These are phyloP conservation scores for Typhlichthys subterraneus DNA, from an alignment of 2,797 vertebrate species.

Conservation along the genomic window DNA sequence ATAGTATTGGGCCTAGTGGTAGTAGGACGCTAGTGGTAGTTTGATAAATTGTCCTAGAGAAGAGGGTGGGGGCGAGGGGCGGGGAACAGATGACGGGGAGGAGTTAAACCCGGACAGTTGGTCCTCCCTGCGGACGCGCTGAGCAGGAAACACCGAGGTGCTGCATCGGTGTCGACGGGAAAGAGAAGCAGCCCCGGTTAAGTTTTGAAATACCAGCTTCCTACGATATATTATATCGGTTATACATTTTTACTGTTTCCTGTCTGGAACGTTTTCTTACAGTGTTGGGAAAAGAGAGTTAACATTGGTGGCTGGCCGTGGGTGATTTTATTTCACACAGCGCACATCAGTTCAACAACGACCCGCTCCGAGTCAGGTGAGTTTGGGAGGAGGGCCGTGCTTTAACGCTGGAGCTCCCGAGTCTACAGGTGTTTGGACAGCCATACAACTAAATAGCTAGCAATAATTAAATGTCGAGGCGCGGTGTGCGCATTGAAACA, in stretches of 20 bases:
- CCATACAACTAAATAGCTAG: neutral
- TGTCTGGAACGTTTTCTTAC: neutral
- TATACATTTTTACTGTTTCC: slow-evolving; percentile 10
- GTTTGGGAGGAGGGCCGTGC: slow-evolving; percentile 58
- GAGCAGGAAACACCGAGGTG: slow-evolving; percentile 65
- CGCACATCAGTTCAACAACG: slow-evolving; percentile 55
- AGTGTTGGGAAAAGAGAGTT: slow-evolving; percentile 23
- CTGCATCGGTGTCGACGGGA: slow-evolving; percentile 34
- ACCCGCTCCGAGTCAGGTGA: slow-evolving; percentile 74
- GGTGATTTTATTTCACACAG: slow-evolving; percentile 43
- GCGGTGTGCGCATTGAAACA: too few relatives aligned
- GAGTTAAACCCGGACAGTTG: slow-evolving; percentile 68
- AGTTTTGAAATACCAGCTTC: neutral
- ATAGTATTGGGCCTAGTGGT: too few relatives aligned
- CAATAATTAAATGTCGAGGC: too few relatives aligned
- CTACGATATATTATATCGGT: slow-evolving; percentile 9
- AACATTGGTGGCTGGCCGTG: slow-evolving; percentile 28
- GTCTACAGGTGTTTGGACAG: slow-evolving; percentile 49
- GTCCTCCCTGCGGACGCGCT: slow-evolving; percentile 38
- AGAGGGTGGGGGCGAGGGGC: neutral
- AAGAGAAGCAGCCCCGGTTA: slow-evolving; percentile 19
- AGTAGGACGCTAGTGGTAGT: slow-evolving; percentile 30
- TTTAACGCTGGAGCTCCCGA: slow-evolving; percentile 4
- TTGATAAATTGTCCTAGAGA: too few relatives aligned
- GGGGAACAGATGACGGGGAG: slow-evolving; percentile 56